Base-by-base conservation (phyloP, 2,888 invertebrate species). In the Pycnomerus fuliginosus region DNA sequence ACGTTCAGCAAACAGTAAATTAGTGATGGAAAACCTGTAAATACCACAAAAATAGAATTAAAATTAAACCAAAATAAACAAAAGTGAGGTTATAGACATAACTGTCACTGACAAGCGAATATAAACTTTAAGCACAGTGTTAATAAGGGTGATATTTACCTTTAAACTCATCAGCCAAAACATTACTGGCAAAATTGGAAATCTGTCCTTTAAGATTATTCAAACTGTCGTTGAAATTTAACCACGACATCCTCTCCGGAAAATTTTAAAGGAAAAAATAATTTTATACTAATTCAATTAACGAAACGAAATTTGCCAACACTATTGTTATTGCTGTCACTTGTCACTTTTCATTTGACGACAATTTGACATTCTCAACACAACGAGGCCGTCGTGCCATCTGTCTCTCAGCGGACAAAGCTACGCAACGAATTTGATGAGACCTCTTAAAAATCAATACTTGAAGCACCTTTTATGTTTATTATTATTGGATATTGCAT, bases 151-250 rank as follows among this genome's bases (percentile, higher is more conserved):
- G 35, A 52, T 35, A 39, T 29, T 36, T 36, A 33, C 47, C 40
- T 44, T 46, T 69, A 80, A 80, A 80, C 62, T 82, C 83, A 61
- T 92, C 92, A 53, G 87, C 83, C 67, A 94, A 78, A 59, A 93
- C 91, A 74, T 91, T 92, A 69, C 87, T 88, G 44, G 93, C 92
- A 64, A 93, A 86, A 75, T 80, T 92, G 20, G 85, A 82, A 62
- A 94, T 81, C 76, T 94, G 93, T 56, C 91, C 93, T 71, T 90
- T 92, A 54, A 94, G 74, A 72, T 78, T 82, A 67, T 72, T 80
- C 55, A 82, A 74, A 74, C 80, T 80, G 61, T 81, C 77, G 69
- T 85, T 85, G 27, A 68, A 60, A 69, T 80, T 81, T 46, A 84
- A 74, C 85, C 85, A 85, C 70, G 84, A 80, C 83, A 84, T 84